Conservation (phyloP, 2,797 vertebrate genomes). For the Anomalospiza imberbis region DNA sequence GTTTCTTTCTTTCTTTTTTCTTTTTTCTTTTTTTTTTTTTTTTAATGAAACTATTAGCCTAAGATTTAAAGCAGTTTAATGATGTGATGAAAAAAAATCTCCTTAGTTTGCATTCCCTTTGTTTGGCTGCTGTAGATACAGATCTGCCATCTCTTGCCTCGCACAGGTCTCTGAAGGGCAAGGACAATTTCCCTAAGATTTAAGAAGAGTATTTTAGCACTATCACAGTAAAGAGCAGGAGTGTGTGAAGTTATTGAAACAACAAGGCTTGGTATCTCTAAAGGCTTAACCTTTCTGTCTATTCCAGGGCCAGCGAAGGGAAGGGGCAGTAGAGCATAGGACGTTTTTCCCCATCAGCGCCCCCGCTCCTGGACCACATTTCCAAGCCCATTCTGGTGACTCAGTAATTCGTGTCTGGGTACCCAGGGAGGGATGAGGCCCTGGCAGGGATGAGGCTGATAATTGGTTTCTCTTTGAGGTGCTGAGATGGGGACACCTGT, state of each 20-base stretch:
- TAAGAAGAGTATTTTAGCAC: neutral
- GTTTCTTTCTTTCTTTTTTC: too few species aligned
- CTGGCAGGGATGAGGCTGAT: neutral
- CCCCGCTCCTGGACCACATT: neutral
- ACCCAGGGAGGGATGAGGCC: neutral
- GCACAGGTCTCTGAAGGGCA: neutral
- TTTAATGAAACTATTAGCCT: neutral
- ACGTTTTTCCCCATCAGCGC: neutral
- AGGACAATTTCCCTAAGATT: neutral
- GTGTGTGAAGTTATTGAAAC: neutral
- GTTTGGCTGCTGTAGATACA: neutral
- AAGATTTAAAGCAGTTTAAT: neutral
- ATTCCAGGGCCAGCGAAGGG: neutral
- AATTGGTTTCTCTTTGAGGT: slow-evolving; percentile 16
- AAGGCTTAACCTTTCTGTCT: neutral
- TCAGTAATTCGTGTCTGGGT: neutral
- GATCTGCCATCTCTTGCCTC: neutral
- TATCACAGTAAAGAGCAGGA: neutral
- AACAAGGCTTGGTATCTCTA: neutral
- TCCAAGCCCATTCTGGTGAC: neutral
- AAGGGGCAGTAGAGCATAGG: neutral
- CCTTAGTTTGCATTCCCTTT: neutral
- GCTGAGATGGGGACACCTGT: neutral
- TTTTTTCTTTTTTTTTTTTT: neutral
- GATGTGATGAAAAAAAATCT: neutral